Base-by-base conservation (phyloP, 2,888 invertebrate species). In the Seira ritae region DNA sequence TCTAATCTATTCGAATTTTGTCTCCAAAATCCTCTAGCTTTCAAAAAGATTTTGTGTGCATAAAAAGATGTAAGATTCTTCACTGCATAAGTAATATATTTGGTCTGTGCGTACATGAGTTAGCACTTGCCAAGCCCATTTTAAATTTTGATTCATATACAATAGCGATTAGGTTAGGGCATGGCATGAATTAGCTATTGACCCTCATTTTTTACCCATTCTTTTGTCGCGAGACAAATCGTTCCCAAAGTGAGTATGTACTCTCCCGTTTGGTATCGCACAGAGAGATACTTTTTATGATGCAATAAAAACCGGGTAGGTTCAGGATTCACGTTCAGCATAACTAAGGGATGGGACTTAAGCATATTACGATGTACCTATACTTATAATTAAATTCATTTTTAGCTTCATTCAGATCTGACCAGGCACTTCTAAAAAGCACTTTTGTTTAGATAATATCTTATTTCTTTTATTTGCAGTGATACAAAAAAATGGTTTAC, bases 181-280 rank as follows among this genome's bases (percentile, higher is more conserved):
- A 31, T 31, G 50, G 37, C 69, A n/a, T 71, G 74, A 46, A 67
- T 20, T 50, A 76, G 81, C 81, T 81, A 76, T 81, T 81, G 81
- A 81, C 81, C 81, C 76, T 81, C 72, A 70, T 22, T 71, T 81
- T 73, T 55, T 55, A n/a, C n/a, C 55, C 17, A 17, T 55, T 46
- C 69, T 70, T 73, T 24, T 55, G 55, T 68, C 31, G 10, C 22
- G 20, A 72, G 15, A n/a, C 55, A 55, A 55, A 31, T 31, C 6
- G 6, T n/a, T 55, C 17, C 17, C 3, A 55, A 55, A 55, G 3
- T 3, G 17, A 55, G 3, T 17, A 55, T 15, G 6, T 55, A 15
- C 3, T 55, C 1, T 55, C 55, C 3, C 17, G 8, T 55, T 17
- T 42, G 42, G 42, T 42, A 8, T 8, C 55, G 12, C 17, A 12